Conservation (phyloP, 2,888 invertebrate species). For the Eilema sororculum region DNA sequence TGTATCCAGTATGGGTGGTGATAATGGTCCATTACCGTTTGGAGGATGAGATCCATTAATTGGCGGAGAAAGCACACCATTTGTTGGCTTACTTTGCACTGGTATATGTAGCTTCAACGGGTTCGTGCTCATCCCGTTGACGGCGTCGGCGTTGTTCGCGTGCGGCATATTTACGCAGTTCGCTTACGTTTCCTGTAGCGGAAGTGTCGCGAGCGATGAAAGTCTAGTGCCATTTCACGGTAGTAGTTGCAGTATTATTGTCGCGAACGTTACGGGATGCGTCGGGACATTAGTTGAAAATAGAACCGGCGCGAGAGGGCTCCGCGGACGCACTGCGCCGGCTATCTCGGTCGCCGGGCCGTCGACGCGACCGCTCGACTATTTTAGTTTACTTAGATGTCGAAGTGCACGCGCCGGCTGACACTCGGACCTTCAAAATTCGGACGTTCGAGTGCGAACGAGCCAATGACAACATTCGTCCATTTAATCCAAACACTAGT, state of each 20-base stretch:
- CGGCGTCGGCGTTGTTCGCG: constrained; percentile 56
- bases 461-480: constrained; percentile 58
- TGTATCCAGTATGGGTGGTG: constrained; percentile 76
- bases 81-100: constrained; percentile 61
- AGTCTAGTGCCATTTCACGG: constrained; percentile 84
- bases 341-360: constrained; percentile 86
- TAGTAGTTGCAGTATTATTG: constrained; percentile 75
- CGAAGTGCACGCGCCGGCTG: constrained; percentile 81
- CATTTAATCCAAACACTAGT: constrained; percentile 33
- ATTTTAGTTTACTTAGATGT: constrained; percentile 86
- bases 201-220: constrained; percentile 78
- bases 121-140: constrained; percentile 56
- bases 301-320: constrained; percentile 85
- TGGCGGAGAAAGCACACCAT: constrained; percentile 56
- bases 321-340: constrained; percentile 83
- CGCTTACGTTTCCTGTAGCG: constrained; percentile 80
- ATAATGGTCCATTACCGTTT: constrained; percentile 73
- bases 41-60: constrained; percentile 63
- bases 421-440: constrained; percentile 79
- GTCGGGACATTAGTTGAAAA: constrained; percentile 81
- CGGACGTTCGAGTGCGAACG: constrained; percentile 43
- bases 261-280: constrained; percentile 76
- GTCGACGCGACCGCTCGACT: constrained; percentile 76
- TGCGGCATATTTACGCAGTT: constrained; percentile 75
- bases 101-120: constrained; percentile 77